These are phyloP conservation scores for Resseliella maxima DNA, from an alignment of 2,888 invertebrate species.

Conservation along the genomic window DNA sequence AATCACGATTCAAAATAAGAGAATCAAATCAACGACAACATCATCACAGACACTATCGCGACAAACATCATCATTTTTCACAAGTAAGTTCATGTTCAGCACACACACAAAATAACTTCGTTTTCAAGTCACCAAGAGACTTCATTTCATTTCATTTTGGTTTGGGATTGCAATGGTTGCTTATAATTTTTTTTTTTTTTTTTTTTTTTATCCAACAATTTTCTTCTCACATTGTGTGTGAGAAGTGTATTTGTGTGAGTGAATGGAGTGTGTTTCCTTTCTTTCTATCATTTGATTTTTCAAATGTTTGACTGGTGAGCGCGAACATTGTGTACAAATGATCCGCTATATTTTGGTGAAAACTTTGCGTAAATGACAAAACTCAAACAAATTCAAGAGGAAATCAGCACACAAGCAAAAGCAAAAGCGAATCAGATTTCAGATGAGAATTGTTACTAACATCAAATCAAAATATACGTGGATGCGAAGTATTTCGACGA, in stretches of 20 bases:
- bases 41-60: background rate
- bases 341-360: background rate
- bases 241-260: too few relatives aligned
- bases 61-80: slow-evolving; percentile 45
- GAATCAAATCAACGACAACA: slow-evolving; percentile 51
- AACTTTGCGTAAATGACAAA: background rate
- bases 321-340: background rate
- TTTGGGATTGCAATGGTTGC: background rate
- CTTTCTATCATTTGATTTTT: too few relatives aligned
- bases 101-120: background rate
- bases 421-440: background rate
- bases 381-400: background rate
- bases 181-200: background rate
- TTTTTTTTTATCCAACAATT: too few relatives aligned
- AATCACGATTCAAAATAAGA: background rate
- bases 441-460: background rate
- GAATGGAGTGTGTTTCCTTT: too few relatives aligned
- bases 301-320: background rate
- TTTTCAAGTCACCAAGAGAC: background rate
- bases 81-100: slow-evolving; percentile 42
- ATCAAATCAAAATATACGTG: background rate
- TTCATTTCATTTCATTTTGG: background rate
- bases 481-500: background rate
- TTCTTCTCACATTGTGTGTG: background rate
- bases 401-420: slow-evolving; percentile 10